Percentiles rank a stretch among this genome's conserved stretches.
These are phyloP conservation scores for Euspilapteryx auroguttella DNA, from an alignment of 2,888 invertebrate genomes.

Conservation along the genomic window DNA sequence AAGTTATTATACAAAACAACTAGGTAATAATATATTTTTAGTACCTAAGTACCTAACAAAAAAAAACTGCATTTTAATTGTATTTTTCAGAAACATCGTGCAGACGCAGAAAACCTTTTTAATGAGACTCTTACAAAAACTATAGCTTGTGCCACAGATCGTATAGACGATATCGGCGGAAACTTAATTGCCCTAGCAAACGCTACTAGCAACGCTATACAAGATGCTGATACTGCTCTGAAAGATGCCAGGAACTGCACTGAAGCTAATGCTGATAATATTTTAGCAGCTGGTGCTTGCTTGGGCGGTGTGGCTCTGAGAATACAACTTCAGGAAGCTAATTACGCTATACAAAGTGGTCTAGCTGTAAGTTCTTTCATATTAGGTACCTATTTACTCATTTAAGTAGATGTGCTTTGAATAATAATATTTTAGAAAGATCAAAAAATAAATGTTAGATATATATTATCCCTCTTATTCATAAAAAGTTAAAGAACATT, in stretches of 20 bases:
- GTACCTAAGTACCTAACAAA: too few species aligned
- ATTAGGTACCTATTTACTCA: too few species aligned
- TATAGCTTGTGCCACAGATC: slow-evolving; percentile 23
- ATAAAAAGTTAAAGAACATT: too few species aligned
- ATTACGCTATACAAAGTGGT: slow-evolving; percentile 10
- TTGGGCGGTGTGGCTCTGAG: slow-evolving; percentile 24
- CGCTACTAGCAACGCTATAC: slow-evolving; percentile 17
- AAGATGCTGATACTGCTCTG: slow-evolving; percentile 17
- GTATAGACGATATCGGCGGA: slow-evolving; percentile 18
- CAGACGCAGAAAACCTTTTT: slow-evolving; percentile 21
- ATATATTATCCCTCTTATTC: too few species aligned
- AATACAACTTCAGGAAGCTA: slow-evolving; percentile 23
- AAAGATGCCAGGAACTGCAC: slow-evolving; percentile 29
- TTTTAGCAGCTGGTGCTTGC: slow-evolving; percentile 25
- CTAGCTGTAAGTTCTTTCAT: too few species aligned
- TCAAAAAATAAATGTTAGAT: too few species aligned
- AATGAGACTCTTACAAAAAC: slow-evolving; percentile 19
- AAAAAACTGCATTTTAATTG: too few species aligned
- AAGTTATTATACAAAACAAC: too few species aligned
- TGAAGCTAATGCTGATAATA: slow-evolving; percentile 13
- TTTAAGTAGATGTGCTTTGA: too few species aligned
- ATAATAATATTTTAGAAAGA: too few species aligned
- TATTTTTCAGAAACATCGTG: slow-evolving; percentile 23
- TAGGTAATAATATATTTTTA: too few species aligned
- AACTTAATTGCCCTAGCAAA: slow-evolving; percentile 17